Base-by-base conservation (phyloP, 2,888 invertebrate genomes). In the Latrodectus elegans region DNA sequence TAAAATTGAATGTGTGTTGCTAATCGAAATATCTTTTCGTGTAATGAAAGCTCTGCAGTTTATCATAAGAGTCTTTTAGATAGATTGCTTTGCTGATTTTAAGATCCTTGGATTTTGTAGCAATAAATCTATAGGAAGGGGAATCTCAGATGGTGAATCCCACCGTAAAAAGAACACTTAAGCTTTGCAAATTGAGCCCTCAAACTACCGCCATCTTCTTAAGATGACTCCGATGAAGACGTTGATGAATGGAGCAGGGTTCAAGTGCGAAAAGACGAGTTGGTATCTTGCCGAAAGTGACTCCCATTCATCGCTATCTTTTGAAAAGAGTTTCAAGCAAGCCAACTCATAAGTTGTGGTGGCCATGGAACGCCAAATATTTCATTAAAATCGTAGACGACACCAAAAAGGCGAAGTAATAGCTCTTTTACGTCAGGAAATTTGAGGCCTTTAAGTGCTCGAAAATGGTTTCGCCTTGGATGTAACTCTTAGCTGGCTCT, bases 341-440 rank as follows among this genome's bases (percentile, higher is more conserved):
- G 60, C 51, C 71, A 68, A 64, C 49, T 38, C 79, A 22, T 70
- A 53, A 76, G 55, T 70, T 73, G 26, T 14, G 49, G 64, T 15
- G 64, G 64, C 52, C 67, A 53, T 53, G 82, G 82, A 65, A 74
- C 55, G 74, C 82, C 74, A 82, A 82, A 74, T 82, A 82, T 82
- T 82, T 82, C 82, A 82, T 82, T 82, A 82, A 64, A 74, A 52
- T 14, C 53, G 49, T 55, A 53, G 53, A 55, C 26, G 71, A 17
- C 79, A 38, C 8, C 52, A 67, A 22, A 60, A 60, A 60, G 67
- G 74, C 73, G 67, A 67, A 74, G 82, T 82, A 82, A 74, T 82
- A n/a, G 60, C 60, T 60, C 60, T 60, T 60, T 38, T 38, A 38
- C 38, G 38, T 38, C 38, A 38, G 38, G 60, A 60, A 15, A 60